These are phyloP conservation scores for Sitobion miscanthi DNA, from an alignment of 1,140 invertebrate genomes.

Conservation along the genomic window DNA sequence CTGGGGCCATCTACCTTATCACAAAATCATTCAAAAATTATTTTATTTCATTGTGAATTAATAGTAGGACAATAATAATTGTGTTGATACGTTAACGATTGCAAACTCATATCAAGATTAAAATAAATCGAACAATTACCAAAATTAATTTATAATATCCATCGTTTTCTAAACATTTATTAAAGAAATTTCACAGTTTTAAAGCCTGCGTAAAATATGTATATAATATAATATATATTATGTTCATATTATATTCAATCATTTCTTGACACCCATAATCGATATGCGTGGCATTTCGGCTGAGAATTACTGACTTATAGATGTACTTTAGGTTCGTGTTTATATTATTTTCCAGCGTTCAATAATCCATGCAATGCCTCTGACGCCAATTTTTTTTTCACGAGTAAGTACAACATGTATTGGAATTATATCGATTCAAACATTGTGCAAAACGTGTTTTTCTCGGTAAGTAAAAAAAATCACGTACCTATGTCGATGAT, in stretches of 20 bases:
- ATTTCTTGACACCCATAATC: neutral
- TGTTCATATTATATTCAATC: neutral
- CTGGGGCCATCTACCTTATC: neutral
- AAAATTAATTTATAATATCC: neutral
- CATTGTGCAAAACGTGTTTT: neutral
- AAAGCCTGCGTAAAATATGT: neutral
- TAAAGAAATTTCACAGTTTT: neutral
- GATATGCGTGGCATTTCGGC: neutral
- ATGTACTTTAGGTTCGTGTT: neutral
- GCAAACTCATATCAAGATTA: neutral
- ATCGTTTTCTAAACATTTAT: too few relatives aligned
- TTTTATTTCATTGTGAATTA: neutral
- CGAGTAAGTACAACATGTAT: neutral
- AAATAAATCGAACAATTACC: neutral
- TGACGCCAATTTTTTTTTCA: neutral
- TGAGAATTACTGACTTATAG: too few relatives aligned
- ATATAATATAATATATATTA: neutral
- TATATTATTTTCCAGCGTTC: neutral
- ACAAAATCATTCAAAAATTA: neutral
- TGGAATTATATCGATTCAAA: neutral
- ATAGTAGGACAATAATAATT: neutral
- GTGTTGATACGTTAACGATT: neutral
- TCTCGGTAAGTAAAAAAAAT: neutral
- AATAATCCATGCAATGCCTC: neutral
- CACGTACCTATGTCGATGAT: neutral